Evolutionary conservation across 2,888 invertebrate species (phyloP).

Genomic region (Caenorhabditis sinica): DNA sequence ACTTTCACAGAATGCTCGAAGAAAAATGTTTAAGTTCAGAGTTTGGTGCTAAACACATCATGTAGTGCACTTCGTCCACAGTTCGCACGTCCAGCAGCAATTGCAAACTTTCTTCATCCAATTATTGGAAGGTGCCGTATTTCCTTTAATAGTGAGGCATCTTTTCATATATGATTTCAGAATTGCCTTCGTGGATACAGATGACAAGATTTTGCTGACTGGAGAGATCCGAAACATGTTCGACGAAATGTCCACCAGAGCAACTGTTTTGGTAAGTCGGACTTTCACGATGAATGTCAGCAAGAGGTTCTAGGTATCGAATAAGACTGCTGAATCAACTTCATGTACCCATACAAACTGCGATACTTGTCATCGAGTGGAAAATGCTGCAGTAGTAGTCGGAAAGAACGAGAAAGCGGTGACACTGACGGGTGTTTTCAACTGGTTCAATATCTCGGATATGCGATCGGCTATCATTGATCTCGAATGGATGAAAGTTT

Average conservation of each 20-base stretch:
- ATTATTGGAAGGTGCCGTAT: slow-evolving; percentile 74
- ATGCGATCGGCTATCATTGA: slow-evolving; percentile 73
- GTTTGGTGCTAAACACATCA: slow-evolving; percentile 60
- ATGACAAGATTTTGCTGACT: slow-evolving; percentile 73
- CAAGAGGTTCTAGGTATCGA: slow-evolving; percentile 64
- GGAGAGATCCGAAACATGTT: slow-evolving; percentile 72
- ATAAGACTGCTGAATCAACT: slow-evolving; percentile 61
- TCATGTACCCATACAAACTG: slow-evolving; percentile 69
- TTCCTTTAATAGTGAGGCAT: neutral
- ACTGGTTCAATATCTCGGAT: slow-evolving; percentile 72
- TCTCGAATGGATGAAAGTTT: slow-evolving; percentile 75
- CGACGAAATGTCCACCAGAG: slow-evolving; percentile 72
- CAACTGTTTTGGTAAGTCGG: slow-evolving; percentile 64
- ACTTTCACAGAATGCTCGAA: neutral
- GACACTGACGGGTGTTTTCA: slow-evolving; percentile 70
- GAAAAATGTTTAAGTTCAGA: slow-evolving; percentile 52
- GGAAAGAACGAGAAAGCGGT: slow-evolving; percentile 73
- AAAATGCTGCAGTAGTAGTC: slow-evolving; percentile 73
- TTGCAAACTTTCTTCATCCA: slow-evolving; percentile 72
- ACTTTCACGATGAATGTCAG: neutral
- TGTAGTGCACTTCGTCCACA: slow-evolving; percentile 75
- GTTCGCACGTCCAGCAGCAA: slow-evolving; percentile 71
- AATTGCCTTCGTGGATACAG: slow-evolving; percentile 72
- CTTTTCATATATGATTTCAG: slow-evolving; percentile 25
- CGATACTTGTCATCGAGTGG: slow-evolving; percentile 68